These are phyloP conservation scores for Drosophila eohydei DNA, from an alignment of 2,888 invertebrate species.

Conservation along the genomic window DNA sequence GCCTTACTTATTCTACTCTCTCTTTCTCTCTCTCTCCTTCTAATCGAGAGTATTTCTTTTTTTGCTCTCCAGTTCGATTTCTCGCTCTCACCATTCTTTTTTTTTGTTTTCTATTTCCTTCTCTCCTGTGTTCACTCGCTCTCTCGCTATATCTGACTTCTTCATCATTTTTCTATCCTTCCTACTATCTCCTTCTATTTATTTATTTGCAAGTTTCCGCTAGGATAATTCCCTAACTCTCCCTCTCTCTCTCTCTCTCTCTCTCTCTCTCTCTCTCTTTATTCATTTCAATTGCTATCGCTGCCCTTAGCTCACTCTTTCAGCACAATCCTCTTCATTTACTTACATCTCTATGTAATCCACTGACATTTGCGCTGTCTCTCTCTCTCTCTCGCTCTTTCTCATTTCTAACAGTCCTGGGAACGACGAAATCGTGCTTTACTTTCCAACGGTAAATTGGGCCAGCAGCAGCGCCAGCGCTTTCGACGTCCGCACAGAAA, in stretches of 20 bases:
- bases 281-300: neutral
- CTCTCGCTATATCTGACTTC: neutral
- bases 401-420: slow-evolving; percentile 61
- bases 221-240: neutral
- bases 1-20: too few species aligned
- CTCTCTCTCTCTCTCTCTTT: neutral
- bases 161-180: too few species aligned
- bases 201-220: too few species aligned
- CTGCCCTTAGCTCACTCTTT: neutral
- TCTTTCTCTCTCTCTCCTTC: too few species aligned
- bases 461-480: slow-evolving; percentile 64
- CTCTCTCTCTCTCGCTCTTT: neutral
- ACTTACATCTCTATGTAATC: neutral
- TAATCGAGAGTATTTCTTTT: neutral
- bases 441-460: slow-evolving; percentile 61
- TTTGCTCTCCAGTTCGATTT: neutral
- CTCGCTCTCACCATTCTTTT: too few species aligned
- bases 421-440: slow-evolving; percentile 61
- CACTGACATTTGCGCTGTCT: neutral
- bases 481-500: slow-evolving; percentile 62
- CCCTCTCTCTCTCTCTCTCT: neutral
- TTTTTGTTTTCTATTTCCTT: too few species aligned
- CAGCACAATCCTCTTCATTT: too few species aligned
- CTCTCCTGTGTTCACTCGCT: too few species aligned
- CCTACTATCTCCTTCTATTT: neutral